These are phyloP conservation scores for Pandemis corylana DNA, from an alignment of 2,888 invertebrate species.

Conservation along the genomic window DNA sequence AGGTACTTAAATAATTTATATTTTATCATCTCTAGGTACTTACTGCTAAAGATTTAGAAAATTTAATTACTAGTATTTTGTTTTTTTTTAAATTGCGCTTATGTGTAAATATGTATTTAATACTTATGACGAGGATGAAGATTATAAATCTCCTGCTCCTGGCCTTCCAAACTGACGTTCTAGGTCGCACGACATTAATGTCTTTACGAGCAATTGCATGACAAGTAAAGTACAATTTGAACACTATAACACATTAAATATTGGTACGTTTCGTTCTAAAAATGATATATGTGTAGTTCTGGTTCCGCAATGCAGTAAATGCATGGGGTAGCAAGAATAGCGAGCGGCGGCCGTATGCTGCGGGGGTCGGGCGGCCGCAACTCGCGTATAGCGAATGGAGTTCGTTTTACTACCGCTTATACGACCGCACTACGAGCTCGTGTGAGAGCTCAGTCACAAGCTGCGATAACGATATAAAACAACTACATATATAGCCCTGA, in stretches of 20 bases:
- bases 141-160: background rate
- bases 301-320: constrained; percentile 81
- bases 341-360: constrained; percentile 24
- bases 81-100: background rate
- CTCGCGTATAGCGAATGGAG: constrained; percentile 34
- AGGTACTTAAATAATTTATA: background rate
- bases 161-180: constrained; percentile 44
- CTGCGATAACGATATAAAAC: constrained; percentile 27
- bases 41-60: background rate
- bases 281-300: constrained; percentile 74
- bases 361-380: constrained; percentile 28
- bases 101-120: background rate
- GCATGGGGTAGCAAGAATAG: constrained; percentile 68
- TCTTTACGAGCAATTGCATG: constrained; percentile 60
- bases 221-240: constrained; percentile 70
- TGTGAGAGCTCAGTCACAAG: constrained; percentile 2
- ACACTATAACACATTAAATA: constrained; percentile 69
- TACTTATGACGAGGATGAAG: background rate
- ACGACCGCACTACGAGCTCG: constrained; percentile 24
- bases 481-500: background rate
- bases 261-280: constrained; percentile 74
- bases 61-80: background rate
- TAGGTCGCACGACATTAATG: constrained; percentile 58
- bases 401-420: constrained; percentile 38
- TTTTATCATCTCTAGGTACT: background rate